A percentile compares a stretch with the other conserved stretches of the same genome.
Conservation (phyloP, 1,140 invertebrate genomes). For the Drosophila insularis region DNA sequence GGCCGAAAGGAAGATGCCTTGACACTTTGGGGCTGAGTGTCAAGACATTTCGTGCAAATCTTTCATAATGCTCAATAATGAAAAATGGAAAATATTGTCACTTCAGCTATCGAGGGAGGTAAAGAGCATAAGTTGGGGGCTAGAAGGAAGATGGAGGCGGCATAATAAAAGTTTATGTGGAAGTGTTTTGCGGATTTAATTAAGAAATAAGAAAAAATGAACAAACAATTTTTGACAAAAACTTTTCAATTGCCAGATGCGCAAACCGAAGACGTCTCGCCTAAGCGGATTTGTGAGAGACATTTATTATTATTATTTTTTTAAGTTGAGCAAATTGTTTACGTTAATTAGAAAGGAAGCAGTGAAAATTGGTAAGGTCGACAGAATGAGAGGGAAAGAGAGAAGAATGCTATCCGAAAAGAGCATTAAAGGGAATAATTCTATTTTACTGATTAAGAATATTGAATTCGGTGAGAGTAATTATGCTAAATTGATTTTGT, state of each 20-base stretch:
- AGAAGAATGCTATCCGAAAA: not conserved
- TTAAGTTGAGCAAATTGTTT: constrained; percentile 61
- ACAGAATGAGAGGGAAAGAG: not conserved
- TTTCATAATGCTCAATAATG: constrained; percentile 73
- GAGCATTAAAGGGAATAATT: not conserved
- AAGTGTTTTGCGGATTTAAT: constrained; percentile 72
- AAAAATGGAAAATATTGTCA: constrained; percentile 56
- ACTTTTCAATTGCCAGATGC: constrained; percentile 79
- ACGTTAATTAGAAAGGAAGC: constrained; percentile 63
- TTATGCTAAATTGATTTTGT: not conserved
- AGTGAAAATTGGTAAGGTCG: constrained; percentile 22
- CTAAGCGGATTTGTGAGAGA: constrained; percentile 72
- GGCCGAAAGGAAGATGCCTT: constrained; percentile 22
- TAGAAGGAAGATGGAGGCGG: constrained; percentile 13
- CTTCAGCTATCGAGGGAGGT: not conserved
- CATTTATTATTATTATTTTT: constrained; percentile 77
- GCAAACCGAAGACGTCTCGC: constrained; percentile 39
- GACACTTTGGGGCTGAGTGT: constrained; percentile 45
- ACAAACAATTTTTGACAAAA: constrained; percentile 53
- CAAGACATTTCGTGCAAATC: constrained; percentile 41
- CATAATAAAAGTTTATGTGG: constrained; percentile 77
- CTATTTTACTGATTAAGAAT: constrained; percentile 12
- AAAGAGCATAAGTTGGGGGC: not conserved
- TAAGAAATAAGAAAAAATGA: constrained; percentile 70
- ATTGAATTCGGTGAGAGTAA: not conserved